Base-by-base conservation (phyloP, 2,888 invertebrate genomes). In the Copidosoma aretas region DNA sequence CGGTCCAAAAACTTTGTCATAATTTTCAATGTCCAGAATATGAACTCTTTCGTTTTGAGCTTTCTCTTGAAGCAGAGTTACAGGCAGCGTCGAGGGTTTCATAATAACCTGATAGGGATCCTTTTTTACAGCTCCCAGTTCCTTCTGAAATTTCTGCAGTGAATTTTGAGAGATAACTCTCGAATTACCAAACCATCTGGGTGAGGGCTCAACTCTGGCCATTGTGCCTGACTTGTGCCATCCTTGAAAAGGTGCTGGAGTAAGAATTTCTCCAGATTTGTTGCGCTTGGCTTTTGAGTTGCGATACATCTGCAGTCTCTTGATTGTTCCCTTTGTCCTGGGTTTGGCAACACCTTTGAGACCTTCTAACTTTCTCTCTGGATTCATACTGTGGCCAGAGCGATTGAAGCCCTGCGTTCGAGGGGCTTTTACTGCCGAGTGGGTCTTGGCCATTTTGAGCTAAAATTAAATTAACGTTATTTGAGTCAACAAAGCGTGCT, bases 141-240 rank as follows among this genome's bases (percentile, higher is more conserved):
- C 98, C 53, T 93, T 93, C 86, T 99, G 93, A 79, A 95, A 94
- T 80, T 93, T 94, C 83, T 94, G 94, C 41, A 95, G 81, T 0
- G 94, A 91, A 78, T 89, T 91, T 85, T 99, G 98, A 0, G 96
- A 93, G 75, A 99, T 95, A 0, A 99, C 97, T 73, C 97, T 89
- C 0, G 98, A 97, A 83, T 99, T 99, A 19, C 98, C 97, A 84
- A 99, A 99, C 99, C 99, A 99, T 82, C 93, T 95, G 78, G 97
- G 94, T 76, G 95, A 97, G 1, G 99, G 99, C 84, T 98, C 99
- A 0, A 99, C 95, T 69, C 98, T 88, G 41, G 98, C 95, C 81
- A 93, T 90, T 1, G 95, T 91, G 25, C 99, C 99, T 43, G 97
- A 91, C 17, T 92, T 86, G 24, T 97, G 85, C 85, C 91, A 91